These are phyloP conservation scores for Pachycephus smyrnensis DNA, from an alignment of 2,888 invertebrate species.

Conservation along the genomic window DNA sequence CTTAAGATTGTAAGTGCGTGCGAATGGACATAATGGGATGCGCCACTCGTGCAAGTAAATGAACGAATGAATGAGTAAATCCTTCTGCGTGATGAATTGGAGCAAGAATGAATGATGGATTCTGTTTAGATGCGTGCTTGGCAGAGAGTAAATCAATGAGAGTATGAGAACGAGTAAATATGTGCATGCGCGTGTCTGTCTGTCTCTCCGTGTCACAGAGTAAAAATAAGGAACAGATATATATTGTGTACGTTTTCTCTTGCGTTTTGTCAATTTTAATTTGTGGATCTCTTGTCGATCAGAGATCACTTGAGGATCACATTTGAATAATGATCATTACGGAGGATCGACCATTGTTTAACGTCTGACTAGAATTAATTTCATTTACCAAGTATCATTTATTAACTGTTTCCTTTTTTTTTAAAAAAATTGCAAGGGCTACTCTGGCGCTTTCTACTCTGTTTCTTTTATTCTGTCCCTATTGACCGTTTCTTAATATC, in stretches of 20 bases:
- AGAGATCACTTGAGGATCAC: not conserved
- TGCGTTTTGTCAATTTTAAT: not conserved
- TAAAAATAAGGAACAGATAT: not conserved
- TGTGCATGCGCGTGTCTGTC: not conserved
- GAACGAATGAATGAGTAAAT: not conserved
- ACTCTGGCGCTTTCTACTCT: not conserved
- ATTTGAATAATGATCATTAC: not conserved
- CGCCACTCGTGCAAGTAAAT: not conserved
- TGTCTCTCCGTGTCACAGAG: not conserved
- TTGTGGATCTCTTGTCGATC: not conserved
- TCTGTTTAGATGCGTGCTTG: not conserved
- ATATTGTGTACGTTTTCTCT: not conserved
- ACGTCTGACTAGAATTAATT: not conserved
- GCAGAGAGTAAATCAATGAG: not conserved
- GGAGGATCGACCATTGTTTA: not conserved
- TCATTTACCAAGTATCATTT: not conserved
- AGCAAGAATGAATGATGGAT: not conserved
- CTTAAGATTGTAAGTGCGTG: not conserved
- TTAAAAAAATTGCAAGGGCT: not conserved
- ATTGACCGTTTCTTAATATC: not conserved
- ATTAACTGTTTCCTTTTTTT: not conserved
- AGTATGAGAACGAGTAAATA: not conserved
- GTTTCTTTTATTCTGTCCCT: not conserved
- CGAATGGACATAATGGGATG: not conserved
- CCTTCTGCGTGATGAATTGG: not conserved